phyloP scores from a whole-genome alignment of 2,888 invertebrate species.

The Lapara coniferarum region DNA sequence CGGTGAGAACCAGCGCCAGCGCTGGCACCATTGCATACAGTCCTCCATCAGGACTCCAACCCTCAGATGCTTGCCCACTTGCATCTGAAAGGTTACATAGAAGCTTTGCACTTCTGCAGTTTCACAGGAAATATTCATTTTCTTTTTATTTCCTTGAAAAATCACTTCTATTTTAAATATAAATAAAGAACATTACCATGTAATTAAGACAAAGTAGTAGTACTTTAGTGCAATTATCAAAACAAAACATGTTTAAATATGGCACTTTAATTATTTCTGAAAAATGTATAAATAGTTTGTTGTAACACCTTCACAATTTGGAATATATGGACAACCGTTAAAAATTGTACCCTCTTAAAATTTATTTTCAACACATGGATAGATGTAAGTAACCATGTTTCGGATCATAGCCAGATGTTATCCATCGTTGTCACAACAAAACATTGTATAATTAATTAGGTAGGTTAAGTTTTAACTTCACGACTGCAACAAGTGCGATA shows the following conservation, averaged over 20 bases:
- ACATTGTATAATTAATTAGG: constrained; percentile 7
- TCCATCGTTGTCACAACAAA: constrained; percentile 1
- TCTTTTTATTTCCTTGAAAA: background rate
- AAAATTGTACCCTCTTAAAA: background rate
- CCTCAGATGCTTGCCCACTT: constrained; percentile 41
- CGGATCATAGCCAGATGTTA: constrained; percentile 28
- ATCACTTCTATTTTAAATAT: background rate
- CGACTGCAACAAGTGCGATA: background rate
- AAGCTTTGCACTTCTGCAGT: background rate
- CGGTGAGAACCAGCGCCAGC: constrained; percentile 73
- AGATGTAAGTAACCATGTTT: constrained; percentile 24
- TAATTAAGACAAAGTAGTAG: no score
- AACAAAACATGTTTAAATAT: constrained; percentile 1
- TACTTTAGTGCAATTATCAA: no score
- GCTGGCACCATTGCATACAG: constrained; percentile 68
- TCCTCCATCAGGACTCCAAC: constrained; percentile 60
- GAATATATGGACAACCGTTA: constrained; percentile 1
- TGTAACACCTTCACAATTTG: background rate
- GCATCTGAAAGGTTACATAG: constrained; percentile 10
- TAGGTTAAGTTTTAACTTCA: background rate
- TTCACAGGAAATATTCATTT: background rate
- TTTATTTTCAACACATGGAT: constrained; percentile 4
- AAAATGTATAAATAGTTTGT: background rate
- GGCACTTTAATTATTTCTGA: background rate
- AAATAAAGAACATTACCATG: background rate